Base-by-base conservation (phyloP, 1,140 invertebrate genomes). In the Drosophila sp. region DNA sequence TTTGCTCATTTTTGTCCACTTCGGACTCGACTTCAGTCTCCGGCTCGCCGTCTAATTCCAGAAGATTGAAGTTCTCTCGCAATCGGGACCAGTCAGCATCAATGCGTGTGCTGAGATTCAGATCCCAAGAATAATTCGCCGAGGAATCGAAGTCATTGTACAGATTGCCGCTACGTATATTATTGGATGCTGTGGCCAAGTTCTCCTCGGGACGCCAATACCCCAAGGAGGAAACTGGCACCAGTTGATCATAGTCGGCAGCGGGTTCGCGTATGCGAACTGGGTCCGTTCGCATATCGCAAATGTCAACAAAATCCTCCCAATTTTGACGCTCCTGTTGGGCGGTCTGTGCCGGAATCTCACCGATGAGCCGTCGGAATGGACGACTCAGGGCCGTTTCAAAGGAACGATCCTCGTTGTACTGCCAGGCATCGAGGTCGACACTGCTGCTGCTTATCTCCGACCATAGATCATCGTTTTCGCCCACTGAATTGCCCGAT, bases 361-460 rank as follows among this genome's bases (percentile, higher is more conserved):
- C 66, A 13, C 66, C 66, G 4, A 70, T 43, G 0, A 70, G 25
- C 2, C 58, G 66, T 0, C 66, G 66, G 1, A 70, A 16, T 0
- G 58, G 66, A 3, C 16, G 48, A 53, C 66, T 70, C 2, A 70
- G 25, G 0, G 43, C 27, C 4, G 66, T 63, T 8, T 70, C 66
- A 4, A 70, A 63, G 4, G 48, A 13, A 2, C 58, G 66, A 63
- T 70, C 66, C 58, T 54, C 66, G 4, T 7, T 29, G 13, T 36
- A 27, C 11, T 63, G 57, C 48, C 66, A 70, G 2, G 29, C 58
- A 4, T 54, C 25, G 3, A 54, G 29, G 9, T 62, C 66, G 13
- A 14, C 66, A 11, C 29, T 70, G 21, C 8, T 45, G 7, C 14
- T n/a, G 29, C 27, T 45, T 1, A 43, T 0, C 9, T 54, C 13